These are phyloP conservation scores for Pachycephus smyrnensis DNA, from an alignment of 2,888 invertebrate species.

Conservation along the genomic window DNA sequence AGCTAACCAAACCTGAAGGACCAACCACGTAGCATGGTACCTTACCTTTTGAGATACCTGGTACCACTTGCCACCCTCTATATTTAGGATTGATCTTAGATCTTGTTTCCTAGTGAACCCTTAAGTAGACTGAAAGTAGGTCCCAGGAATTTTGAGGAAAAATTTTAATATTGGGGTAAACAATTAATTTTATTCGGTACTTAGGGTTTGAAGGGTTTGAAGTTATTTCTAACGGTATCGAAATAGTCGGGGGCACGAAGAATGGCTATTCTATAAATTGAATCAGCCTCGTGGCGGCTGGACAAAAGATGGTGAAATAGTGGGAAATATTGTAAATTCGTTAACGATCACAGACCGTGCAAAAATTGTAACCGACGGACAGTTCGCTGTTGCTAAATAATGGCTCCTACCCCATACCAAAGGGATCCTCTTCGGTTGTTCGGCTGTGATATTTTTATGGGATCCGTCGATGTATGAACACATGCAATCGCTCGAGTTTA, in stretches of 20 bases:
- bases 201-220: too few species aligned
- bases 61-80: background rate
- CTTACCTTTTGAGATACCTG: background rate
- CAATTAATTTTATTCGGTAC: background rate
- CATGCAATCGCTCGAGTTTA: conserved; percentile 61
- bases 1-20: background rate
- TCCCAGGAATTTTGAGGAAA: background rate
- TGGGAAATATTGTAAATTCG: conserved; percentile 33
- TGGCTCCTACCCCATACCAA: conserved; percentile 27
- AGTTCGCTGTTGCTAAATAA: conserved; percentile 49
- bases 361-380: conserved; percentile 33
- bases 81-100: background rate
- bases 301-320: background rate
- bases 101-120: background rate
- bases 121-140: background rate
- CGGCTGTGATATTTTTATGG: conserved; percentile 53
- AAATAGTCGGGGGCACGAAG: background rate
- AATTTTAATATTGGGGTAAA: background rate
- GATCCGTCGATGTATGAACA: conserved; percentile 61
- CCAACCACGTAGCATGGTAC: background rate
- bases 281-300: background rate
- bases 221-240: background rate
- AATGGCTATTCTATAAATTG: background rate
- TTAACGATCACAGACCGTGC: conserved; percentile 35
- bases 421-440: conserved; percentile 18